Evolutionary conservation across 2,113 vertebrate species (phyloP).

Genomic region (Dryoscopus gambensis): DNA sequence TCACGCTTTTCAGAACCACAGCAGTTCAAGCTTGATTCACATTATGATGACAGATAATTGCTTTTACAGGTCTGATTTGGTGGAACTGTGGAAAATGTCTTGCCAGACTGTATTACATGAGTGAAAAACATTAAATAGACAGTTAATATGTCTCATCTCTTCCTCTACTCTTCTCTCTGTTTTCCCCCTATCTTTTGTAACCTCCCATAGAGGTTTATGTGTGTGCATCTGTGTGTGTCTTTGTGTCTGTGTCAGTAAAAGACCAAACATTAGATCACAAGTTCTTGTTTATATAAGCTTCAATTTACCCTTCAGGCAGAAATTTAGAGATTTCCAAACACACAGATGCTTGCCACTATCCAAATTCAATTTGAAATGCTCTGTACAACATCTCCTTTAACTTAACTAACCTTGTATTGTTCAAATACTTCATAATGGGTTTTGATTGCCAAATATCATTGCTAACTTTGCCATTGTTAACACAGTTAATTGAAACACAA

Average conservation of each 20-base stretch:
- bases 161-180: neutral
- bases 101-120: constrained; percentile 59
- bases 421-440: constrained; percentile 46
- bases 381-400: constrained; percentile 58
- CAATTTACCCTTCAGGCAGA: constrained; percentile 57
- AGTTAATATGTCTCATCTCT: constrained; percentile 41
- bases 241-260: constrained; percentile 55
- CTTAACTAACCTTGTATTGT: constrained; percentile 61
- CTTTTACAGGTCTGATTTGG: constrained; percentile 47
- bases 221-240: neutral
- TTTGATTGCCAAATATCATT: constrained; percentile 61
- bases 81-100: constrained; percentile 51
- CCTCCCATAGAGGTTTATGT: constrained; percentile 18
- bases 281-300: constrained; percentile 64
- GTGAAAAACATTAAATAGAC: constrained; percentile 54
- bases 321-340: constrained; percentile 60
- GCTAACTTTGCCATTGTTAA: constrained; percentile 45
- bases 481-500: constrained; percentile 59
- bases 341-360: constrained; percentile 56
- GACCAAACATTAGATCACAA: constrained; percentile 61
- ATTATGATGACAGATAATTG: constrained; percentile 42
- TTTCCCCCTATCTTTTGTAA: neutral
- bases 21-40: constrained; percentile 35
- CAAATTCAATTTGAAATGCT: constrained; percentile 68
- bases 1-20: constrained; percentile 46